Conservation (phyloP, 2,888 invertebrate species). For the Pachydiplax longipennis region DNA sequence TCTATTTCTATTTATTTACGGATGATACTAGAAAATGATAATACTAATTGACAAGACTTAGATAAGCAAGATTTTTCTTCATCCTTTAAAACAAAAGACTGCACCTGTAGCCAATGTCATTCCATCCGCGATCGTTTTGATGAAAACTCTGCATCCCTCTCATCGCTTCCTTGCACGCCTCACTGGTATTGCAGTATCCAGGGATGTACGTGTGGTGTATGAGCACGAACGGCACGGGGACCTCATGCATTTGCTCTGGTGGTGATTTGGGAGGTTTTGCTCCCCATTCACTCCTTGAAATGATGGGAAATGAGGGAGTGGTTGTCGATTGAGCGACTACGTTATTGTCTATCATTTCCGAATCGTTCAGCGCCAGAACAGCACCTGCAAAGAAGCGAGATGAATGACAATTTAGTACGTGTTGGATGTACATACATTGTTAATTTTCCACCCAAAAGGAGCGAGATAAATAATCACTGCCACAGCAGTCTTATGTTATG, state of each 20-base stretch:
- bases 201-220: conserved; percentile 76
- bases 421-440: too few species aligned
- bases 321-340: conserved; percentile 59
- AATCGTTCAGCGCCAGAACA: background rate
- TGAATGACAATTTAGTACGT: background rate
- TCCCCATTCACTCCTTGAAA: conserved; percentile 67
- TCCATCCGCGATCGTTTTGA: conserved; percentile 68
- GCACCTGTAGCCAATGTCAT: conserved; percentile 72
- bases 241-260: conserved; percentile 56
- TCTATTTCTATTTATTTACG: too few species aligned
- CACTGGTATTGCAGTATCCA: conserved; percentile 65
- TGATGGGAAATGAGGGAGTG: conserved; percentile 62
- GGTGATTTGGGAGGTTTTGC: conserved; percentile 62
- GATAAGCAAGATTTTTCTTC: too few species aligned
- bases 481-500: too few species aligned
- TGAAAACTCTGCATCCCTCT: conserved; percentile 72
- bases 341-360: background rate
- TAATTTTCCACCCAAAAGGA: too few species aligned
- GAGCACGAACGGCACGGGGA: conserved; percentile 73
- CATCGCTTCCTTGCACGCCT: conserved; percentile 68
- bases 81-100: background rate
- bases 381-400: background rate
- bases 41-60: too few species aligned
- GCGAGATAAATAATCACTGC: too few species aligned
- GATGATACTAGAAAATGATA: too few species aligned